phyloP scores from a whole-genome alignment of 2,113 vertebrate species.

The Erinaceus europaeus region DNA sequence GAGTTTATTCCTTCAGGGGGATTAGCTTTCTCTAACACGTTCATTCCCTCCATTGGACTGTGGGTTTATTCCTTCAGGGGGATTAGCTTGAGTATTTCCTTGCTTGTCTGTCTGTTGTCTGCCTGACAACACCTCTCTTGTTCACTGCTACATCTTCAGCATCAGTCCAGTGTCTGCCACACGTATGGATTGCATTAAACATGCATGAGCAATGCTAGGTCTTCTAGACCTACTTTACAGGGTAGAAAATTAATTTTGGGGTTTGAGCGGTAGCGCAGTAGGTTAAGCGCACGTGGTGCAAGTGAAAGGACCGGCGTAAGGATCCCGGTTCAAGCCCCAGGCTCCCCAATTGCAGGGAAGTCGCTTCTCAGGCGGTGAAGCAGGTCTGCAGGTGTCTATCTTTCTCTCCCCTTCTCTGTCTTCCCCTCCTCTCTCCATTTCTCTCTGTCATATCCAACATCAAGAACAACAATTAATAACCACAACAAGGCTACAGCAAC shows the following conservation, averaged over 20 bases:
- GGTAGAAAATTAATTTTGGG: constrained; percentile 6
- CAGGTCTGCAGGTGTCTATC: too few species aligned
- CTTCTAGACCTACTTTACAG: background rate
- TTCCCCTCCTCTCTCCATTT: too few species aligned
- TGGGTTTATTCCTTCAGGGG: background rate
- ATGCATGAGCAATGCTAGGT: background rate
- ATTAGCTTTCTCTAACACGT: background rate
- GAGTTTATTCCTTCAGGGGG: background rate
- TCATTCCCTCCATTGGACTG: background rate
- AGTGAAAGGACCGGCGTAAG: too few species aligned
- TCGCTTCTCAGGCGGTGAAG: too few species aligned
- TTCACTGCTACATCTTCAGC: background rate
- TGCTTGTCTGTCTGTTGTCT: background rate
- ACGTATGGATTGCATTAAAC: background rate
- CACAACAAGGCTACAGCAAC: too few species aligned
- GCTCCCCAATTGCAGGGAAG: too few species aligned
- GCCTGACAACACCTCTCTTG: background rate
- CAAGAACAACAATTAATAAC: too few species aligned
- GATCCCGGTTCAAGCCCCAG: too few species aligned
- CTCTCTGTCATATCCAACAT: too few species aligned
- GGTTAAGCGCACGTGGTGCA: too few species aligned
- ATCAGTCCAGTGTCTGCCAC: background rate
- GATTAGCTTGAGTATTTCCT: background rate
- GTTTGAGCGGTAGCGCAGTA: too few species aligned
- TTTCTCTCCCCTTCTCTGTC: too few species aligned